Evolutionary conservation across 2,888 invertebrate species (phyloP), one percentile per base, ranked within the genome.

Genomic region (Hartigia nigra): DNA sequence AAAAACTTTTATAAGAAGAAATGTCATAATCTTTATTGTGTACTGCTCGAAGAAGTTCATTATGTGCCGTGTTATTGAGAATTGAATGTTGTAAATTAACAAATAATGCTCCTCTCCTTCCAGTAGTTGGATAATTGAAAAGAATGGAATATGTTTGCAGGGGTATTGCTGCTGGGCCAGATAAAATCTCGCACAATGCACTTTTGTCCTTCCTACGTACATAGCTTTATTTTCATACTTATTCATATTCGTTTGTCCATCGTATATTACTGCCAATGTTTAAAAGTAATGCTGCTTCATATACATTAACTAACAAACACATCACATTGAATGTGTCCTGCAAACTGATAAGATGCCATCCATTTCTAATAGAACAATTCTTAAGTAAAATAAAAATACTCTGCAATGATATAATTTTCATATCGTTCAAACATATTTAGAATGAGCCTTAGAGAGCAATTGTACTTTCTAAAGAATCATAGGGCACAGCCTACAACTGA

Each of bases 201-300:
- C 81, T 87, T 75, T 84, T 87, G 77, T 86, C 87, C 77, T 87
- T 86, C 78, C 85, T 87, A 77, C 85, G 85, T 70, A 85, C 83
- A 78, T 88, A 87, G 78, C 81, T 81, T 74, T 55, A 55, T 69
- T 69, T 14, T 37, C n/a, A 31, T 31, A 76, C 70, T 74, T 31
- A 34, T 76, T 72, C 31, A 31, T 55, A 37, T 32, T 74, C 32
- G 12, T 77, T 31, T 32, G 2, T 23, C 9, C 55, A 55, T 55
- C 55, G 55, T 23, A 23, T 23, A 23, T 1, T 1, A 55, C 55
- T 55, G 55, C 55, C 55, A 55, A 55, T 55, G 23, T 55, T 55
- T 55, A 23, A 55, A 55, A n/a, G n/a, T 55, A 55, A 23, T 23
- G 55, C 55, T 2, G 55, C 55, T 55, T 55, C 55, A 55, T 23